These are phyloP conservation scores for Chiridota heheva DNA, from an alignment of 35 echinoderm and acorn worm species.

Conservation along the genomic window DNA sequence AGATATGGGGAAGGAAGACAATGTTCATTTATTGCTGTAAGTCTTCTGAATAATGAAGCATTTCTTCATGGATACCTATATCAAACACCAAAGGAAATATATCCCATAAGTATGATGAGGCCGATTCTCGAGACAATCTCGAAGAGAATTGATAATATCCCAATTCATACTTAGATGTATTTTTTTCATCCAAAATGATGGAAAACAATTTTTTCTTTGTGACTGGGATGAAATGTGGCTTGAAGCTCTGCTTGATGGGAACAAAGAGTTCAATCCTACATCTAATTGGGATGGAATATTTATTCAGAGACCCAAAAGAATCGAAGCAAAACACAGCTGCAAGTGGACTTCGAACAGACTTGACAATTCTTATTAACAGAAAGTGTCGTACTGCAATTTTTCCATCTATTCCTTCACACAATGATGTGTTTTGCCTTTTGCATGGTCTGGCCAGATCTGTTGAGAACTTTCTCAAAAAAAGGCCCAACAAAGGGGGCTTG, in stretches of 20 bases:
- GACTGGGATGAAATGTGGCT: slow-evolving; percentile 51
- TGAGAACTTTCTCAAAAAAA: slow-evolving; percentile 48
- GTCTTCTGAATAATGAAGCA: background rate
- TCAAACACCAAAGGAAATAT: too few species aligned
- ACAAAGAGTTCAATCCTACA: slow-evolving; percentile 20
- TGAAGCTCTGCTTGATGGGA: slow-evolving; percentile 44
- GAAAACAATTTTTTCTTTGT: background rate
- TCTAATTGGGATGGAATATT: slow-evolving; percentile 38
- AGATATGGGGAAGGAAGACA: background rate
- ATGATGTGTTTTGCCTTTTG: slow-evolving; percentile 31
- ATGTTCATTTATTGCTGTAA: background rate
- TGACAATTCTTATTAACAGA: background rate
- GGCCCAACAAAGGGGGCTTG: slow-evolving; percentile 2
- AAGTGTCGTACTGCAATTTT: background rate
- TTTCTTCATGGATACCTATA: too few species aligned
- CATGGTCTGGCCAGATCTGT: slow-evolving; percentile 28
- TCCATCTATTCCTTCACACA: background rate
- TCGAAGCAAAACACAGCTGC: slow-evolving; percentile 12
- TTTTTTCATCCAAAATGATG: background rate
- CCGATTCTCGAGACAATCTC: slow-evolving; percentile 37
- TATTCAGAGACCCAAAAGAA: background rate
- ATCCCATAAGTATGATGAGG: slow-evolving; percentile 16
- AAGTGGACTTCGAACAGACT: background rate
- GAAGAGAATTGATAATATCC: slow-evolving; percentile 24
- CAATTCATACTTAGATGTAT: background rate